These are phyloP conservation scores for Parapsyche elsis DNA, from an alignment of 1,140 invertebrate genomes.

Conservation along the genomic window DNA sequence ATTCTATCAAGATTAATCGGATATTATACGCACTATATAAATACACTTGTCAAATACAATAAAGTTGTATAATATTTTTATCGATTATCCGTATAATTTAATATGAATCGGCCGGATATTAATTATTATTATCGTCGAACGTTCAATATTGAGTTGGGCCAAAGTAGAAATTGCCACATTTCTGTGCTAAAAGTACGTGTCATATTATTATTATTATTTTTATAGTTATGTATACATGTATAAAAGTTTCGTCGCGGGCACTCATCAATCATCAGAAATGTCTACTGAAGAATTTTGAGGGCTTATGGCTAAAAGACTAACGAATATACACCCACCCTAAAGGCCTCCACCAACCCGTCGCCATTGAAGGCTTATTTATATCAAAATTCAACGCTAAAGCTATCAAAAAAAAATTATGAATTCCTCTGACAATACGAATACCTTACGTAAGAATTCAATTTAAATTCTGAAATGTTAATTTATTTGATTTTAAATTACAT, in stretches of 20 bases:
- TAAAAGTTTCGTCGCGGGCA: constrained; percentile 17
- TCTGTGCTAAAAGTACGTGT: constrained; percentile 2
- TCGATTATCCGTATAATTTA: not conserved
- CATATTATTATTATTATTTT: not conserved
- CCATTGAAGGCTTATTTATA: not conserved
- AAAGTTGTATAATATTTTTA: not conserved
- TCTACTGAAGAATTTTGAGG: constrained; percentile 34
- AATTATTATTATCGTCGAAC: not conserved
- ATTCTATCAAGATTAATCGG: constrained; percentile 3
- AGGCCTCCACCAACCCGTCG: not conserved
- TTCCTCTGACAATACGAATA: no score
- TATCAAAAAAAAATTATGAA: no score
- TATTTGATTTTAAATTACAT: no score
- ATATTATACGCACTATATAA: not conserved
- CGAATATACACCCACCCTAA: constrained; percentile 26
- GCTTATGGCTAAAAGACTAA: constrained; percentile 34
- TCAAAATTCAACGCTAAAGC: not conserved
- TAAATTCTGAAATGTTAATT: no score
- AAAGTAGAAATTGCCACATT: not conserved
- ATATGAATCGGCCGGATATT: not conserved
- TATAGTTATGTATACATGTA: not conserved
- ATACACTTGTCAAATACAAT: not conserved
- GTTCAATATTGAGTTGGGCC: constrained; percentile 10
- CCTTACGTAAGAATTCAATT: no score
- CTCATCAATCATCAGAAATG: constrained; percentile 38